phyloP scores from a whole-genome alignment of 2,888 invertebrate species.

The Leucoptera coffeella region DNA sequence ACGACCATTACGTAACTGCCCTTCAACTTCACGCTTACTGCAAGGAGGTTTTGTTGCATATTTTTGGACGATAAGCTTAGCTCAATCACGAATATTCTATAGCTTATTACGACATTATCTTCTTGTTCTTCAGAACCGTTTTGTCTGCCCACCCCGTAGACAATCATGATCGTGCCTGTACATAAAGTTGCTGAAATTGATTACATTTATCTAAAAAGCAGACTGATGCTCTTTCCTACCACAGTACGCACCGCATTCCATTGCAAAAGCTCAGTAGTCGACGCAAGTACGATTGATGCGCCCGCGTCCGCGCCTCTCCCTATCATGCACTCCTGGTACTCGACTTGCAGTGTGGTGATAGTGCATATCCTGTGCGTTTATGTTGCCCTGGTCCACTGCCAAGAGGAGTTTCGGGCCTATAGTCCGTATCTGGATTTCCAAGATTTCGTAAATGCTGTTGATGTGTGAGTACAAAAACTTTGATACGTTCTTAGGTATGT shows the following conservation, averaged over 20 bases:
- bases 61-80: no score
- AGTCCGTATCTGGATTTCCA: slow-evolving; percentile 29
- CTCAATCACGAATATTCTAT: no score
- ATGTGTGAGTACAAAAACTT: slow-evolving; percentile 26
- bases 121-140: no score
- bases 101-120: no score
- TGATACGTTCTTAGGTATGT: neutral
- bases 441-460: slow-evolving; percentile 22
- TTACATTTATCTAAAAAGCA: neutral
- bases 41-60: no score
- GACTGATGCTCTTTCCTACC: neutral
- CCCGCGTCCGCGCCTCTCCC: no score
- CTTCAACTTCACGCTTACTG: no score
- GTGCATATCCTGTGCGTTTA: slow-evolving; percentile 17
- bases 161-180: no score
- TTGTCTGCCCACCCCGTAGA: no score
- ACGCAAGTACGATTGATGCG: slow-evolving; percentile 24
- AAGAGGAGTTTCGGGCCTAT: slow-evolving; percentile 27
- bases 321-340: slow-evolving; percentile 13
- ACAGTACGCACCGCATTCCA: neutral
- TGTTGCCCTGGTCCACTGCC: slow-evolving; percentile 26
- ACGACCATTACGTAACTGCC: no score
- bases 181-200: no score
- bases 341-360: slow-evolving; percentile 18
- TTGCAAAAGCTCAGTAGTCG: slow-evolving; percentile 25